phyloP scores from a whole-genome alignment of 2,113 vertebrate genomes.

The Octodon degus region DNA sequence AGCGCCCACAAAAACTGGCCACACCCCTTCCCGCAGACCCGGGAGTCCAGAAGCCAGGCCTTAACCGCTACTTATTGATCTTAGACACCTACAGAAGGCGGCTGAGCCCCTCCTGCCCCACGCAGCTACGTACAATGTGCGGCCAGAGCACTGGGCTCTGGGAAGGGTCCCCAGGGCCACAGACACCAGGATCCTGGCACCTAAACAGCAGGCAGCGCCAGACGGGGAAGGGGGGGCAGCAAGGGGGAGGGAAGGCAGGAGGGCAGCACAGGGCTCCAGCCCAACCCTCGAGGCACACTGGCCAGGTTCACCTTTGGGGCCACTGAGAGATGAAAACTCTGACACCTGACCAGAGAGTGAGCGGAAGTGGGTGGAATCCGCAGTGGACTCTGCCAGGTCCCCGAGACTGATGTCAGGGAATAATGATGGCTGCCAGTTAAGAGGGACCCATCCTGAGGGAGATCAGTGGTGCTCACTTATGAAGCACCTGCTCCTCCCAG shows the following conservation, averaged over 20 bases:
- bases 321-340: background rate
- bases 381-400: background rate
- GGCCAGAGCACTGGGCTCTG: background rate
- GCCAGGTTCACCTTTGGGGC: background rate
- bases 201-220: background rate
- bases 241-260: background rate
- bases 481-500: background rate
- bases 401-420: accelerated
- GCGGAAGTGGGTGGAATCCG: background rate
- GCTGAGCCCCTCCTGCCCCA: background rate
- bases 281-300: background rate
- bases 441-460: background rate
- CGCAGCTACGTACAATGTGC: accelerated
- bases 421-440: accelerated
- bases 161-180: background rate
- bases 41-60: background rate
- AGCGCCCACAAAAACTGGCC: background rate
- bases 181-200: background rate
- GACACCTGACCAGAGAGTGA: background rate
- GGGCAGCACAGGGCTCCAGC: background rate
- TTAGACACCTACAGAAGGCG: background rate
- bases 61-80: background rate
- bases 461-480: accelerated
- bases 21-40: background rate
- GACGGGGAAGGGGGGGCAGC: background rate